phyloP scores from a whole-genome alignment of 2,113 vertebrate genomes.

The Archilochus colubris region DNA sequence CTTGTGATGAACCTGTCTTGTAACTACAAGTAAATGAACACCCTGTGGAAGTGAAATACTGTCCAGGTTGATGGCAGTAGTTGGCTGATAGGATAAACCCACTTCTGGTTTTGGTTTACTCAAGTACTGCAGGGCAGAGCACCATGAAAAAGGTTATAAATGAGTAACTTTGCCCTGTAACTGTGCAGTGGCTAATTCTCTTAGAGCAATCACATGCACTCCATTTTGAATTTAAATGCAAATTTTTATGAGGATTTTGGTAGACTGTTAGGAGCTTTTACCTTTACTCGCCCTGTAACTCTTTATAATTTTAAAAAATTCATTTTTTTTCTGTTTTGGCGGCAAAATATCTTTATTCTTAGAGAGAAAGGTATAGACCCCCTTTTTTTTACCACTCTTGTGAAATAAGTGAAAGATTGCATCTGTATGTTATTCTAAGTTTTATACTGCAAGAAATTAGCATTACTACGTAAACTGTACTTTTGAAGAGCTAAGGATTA shows the following conservation, averaged over 20 bases:
- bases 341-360: background rate
- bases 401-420: background rate
- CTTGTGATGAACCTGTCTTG: background rate
- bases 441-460: background rate
- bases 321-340: background rate
- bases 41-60: background rate
- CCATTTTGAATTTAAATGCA: too few relatives aligned
- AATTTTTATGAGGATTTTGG: too few relatives aligned
- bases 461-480: background rate
- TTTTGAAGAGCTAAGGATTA: background rate
- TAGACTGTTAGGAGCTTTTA: too few relatives aligned
- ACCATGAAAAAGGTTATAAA: too few relatives aligned
- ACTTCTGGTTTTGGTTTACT: too few relatives aligned
- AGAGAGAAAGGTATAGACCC: background rate
- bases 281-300: too few relatives aligned
- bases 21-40: background rate
- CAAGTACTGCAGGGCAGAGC: too few relatives aligned
- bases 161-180: too few relatives aligned
- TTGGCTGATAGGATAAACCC: background rate
- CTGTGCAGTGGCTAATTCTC: too few relatives aligned
- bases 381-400: background rate
- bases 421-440: background rate
- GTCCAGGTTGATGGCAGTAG: background rate
- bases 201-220: too few relatives aligned
- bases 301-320: background rate